Evolutionary conservation across 2,113 vertebrate species (phyloP), one percentile per base, ranked within the genome.

Genomic region (Colaptes auratus): DNA sequence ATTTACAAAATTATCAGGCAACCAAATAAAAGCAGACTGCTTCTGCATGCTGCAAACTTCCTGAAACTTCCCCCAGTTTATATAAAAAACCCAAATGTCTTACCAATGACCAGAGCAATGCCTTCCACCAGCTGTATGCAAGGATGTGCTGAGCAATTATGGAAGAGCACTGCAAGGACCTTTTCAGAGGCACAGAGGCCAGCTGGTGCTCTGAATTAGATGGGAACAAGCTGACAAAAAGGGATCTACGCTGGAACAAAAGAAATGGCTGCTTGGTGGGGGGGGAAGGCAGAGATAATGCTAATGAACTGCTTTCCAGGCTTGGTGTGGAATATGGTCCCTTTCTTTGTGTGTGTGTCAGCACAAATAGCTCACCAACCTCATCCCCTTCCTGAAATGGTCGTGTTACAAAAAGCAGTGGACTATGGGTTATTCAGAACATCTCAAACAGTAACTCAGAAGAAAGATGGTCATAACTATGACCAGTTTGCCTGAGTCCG

Each of bases 121-220:
- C 65, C 25, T 88, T 93, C 17, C 10, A 20, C 39, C 46, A 64
- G 69, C 36, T 66, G 35, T 4, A 39, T 15, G 39, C 33, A n/a
- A 75, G 60, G 2, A 25, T 67, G 44, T 35, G 80, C 44, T 81
- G 63, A 67, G 35, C 48, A 90, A 74, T 90, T 94, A 92, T 79
- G 18, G 33, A 17, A 36, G 42, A 67, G 15, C 25, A 24, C 27
- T 36, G 42, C 60, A 74, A 83, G 61, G 70, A 14, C n/a, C 58
- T 88, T 95, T 94, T 81, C 65, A 84, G 79, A 77, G 27, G 12
- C 30, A 50, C 18, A 39, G 72, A 64, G 42, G 70, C 36, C 82
- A 90, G 69, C 56, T 90, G 79, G 56, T 88, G 42, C 33, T 86
- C 73, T 84, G 86, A 92, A 92, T 86, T 50, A 88, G 53, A 17